Base-by-base conservation (phyloP, 2,797 vertebrate species). In the Sebastes iracundus region DNA sequence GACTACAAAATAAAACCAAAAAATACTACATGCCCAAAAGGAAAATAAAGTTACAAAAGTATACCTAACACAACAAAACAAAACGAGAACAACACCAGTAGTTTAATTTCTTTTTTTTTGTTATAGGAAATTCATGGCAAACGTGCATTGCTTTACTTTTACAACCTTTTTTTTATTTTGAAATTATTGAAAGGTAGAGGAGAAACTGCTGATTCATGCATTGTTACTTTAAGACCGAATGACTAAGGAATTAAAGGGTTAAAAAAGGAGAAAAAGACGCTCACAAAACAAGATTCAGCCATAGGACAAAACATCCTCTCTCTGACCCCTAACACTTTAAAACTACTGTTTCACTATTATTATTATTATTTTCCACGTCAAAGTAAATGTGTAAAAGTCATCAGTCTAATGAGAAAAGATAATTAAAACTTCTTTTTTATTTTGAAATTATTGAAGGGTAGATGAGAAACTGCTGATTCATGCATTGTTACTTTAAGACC, bases 161-260 rank as follows among this genome's bases (percentile, higher is more conserved):
- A 76, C 22, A 11, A 38, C 5, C 35, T 23, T 38, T 23, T 38
- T 64, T 80, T n/a, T 38, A 55, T 76, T 84, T 79, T 60, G 42
- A 75, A 73, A 61, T 28, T 3, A 28, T 52, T n/a, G 20, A 18
- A 49, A 49, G 46, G 6, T 49, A 8, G 35, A 38, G 46, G 46
- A 52, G 49, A 1, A 52, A 52, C 49, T 52, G 16, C 42, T 46
- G 42, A 46, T 46, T 46, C 20, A 52, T 20, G 49, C 18, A 52
- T 20, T 52, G 8, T 52, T n/a, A n/a, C 20, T 52, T 52, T 52
- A 52, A 20, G 20, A 23, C 3, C 38, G 16, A 49, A 58, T 13
- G 30, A 16, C 12, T 52, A 59, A 53, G 25, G 12, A 46, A 49
- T n/a, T 25, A 49, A 42, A 67, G 7, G 11, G 7, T 53, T 27